Percentiles rank a stretch among this genome's conserved stretches.
Evolutionary conservation across 2,113 vertebrate genomes (phyloP).

Genomic region (Phaetusa simplex): DNA sequence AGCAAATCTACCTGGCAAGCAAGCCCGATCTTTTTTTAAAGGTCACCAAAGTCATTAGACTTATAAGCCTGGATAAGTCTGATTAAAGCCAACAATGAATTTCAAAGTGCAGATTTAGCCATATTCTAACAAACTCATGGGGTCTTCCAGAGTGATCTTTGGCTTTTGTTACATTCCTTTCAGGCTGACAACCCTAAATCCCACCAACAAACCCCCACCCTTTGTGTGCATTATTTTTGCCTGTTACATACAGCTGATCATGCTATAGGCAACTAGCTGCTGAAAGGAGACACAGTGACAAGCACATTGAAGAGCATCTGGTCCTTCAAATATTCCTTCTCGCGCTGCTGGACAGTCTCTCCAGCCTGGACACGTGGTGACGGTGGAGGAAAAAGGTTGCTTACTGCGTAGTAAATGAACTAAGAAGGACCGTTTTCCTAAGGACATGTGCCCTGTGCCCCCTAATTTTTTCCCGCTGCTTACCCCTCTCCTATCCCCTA

Average conservation of each 20-base stretch:
- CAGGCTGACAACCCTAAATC: background rate
- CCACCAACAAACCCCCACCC: background rate
- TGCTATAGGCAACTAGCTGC: background rate
- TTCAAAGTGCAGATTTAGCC: background rate
- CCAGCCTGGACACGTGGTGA: fast-evolving
- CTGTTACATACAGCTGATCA: background rate
- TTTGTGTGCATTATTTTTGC: background rate
- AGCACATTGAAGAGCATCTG: background rate
- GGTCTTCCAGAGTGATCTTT: background rate
- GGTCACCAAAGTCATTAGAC: background rate
- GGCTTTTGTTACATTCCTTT: background rate
- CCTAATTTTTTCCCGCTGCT: background rate
- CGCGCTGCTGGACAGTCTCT: background rate
- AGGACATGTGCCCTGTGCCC: background rate
- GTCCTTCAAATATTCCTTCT: background rate
- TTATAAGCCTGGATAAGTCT: background rate
- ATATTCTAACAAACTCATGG: background rate
- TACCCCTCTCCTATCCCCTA: background rate
- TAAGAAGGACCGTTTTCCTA: background rate
- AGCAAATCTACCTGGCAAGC: slow-evolving; percentile 20
- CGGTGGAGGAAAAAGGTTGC: background rate
- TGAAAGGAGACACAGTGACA: background rate
- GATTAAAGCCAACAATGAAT: slow-evolving; percentile 38
- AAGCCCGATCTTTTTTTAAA: slow-evolving; percentile 47
- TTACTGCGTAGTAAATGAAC: background rate